Evolutionary conservation across 2,888 invertebrate genomes (phyloP).

Genomic region (Notodonta ziczac): DNA sequence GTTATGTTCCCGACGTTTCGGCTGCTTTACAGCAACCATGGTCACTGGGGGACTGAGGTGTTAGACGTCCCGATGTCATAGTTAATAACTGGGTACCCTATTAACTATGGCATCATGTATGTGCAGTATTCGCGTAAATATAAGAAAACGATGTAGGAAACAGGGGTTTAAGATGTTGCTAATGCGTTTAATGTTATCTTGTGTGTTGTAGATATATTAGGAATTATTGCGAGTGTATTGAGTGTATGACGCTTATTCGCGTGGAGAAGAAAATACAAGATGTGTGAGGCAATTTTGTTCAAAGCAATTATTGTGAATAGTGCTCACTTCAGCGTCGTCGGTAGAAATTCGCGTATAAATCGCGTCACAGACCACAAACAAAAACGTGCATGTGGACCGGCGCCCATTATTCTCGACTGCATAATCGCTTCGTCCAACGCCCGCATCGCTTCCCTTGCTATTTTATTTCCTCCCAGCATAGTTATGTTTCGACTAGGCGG

Average conservation of each 20-base stretch:
- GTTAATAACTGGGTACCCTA: no score
- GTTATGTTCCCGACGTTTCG: no score
- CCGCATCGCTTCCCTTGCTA: conserved; percentile 83
- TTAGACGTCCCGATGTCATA: no score
- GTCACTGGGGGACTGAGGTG: no score
- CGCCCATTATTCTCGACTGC: conserved; percentile 84
- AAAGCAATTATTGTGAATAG: conserved; percentile 83
- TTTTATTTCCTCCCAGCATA: conserved; percentile 82
- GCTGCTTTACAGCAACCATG: no score
- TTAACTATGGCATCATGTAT: no score
- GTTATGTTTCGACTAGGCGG: conserved; percentile 79
- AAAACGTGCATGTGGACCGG: conserved; percentile 84
- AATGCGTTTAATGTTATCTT: no score
- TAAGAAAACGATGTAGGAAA: no score
- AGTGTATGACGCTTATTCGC: neutral
- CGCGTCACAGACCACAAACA: conserved; percentile 85
- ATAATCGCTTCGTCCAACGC: conserved; percentile 84
- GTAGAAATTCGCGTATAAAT: conserved; percentile 83
- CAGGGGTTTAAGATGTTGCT: no score
- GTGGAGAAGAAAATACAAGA: conserved; percentile 60
- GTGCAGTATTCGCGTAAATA: no score
- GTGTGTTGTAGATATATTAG: neutral
- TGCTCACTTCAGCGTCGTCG: conserved; percentile 81
- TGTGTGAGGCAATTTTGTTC: conserved; percentile 73
- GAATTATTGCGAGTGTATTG: no score